Percentiles rank a stretch among this genome's conserved stretches.
Conservation (phyloP, 2,113 vertebrate species). For the Ochotona princeps region DNA sequence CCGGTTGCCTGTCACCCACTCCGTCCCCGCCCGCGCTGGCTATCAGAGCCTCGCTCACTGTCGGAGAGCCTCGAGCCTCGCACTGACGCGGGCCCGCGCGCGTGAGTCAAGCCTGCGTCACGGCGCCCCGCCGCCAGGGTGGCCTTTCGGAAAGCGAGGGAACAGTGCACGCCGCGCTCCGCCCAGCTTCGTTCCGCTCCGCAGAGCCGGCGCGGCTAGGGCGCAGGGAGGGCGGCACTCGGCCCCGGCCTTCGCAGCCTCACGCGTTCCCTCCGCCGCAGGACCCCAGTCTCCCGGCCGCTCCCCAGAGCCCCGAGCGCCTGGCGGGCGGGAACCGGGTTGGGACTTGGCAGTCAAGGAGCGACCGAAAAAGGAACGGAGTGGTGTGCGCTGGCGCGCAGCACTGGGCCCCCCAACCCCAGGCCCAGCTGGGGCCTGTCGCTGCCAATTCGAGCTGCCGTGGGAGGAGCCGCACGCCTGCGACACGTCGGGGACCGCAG, state of each 20-base stretch:
- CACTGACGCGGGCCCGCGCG: slow-evolving; percentile 82
- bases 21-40: neutral
- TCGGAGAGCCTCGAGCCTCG: slow-evolving; percentile 58
- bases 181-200: slow-evolving; percentile 79
- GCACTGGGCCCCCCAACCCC: neutral
- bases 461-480: slow-evolving; percentile 4
- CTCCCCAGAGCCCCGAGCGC: slow-evolving; percentile 23
- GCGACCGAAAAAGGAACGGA: neutral
- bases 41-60: slow-evolving; percentile 55
- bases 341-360: neutral
- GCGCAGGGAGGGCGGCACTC: slow-evolving; percentile 43
- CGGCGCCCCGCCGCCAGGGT: slow-evolving; percentile 78
- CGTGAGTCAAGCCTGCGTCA: slow-evolving; percentile 89
- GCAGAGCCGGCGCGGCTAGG: slow-evolving; percentile 70
- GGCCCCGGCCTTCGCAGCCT: neutral
- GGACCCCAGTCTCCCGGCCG: neutral
- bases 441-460: neutral
- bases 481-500: slow-evolving; percentile 12
- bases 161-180: slow-evolving; percentile 74
- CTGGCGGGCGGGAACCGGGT: neutral
- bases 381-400: slow-evolving; percentile 44
- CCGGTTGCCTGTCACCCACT: neutral
- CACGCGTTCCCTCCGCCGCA: neutral
- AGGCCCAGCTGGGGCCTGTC: slow-evolving; percentile 37
- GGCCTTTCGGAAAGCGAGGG: slow-evolving; percentile 79